Base-by-base conservation (phyloP, 1,140 invertebrate genomes). In the Cyclina sinensis region DNA sequence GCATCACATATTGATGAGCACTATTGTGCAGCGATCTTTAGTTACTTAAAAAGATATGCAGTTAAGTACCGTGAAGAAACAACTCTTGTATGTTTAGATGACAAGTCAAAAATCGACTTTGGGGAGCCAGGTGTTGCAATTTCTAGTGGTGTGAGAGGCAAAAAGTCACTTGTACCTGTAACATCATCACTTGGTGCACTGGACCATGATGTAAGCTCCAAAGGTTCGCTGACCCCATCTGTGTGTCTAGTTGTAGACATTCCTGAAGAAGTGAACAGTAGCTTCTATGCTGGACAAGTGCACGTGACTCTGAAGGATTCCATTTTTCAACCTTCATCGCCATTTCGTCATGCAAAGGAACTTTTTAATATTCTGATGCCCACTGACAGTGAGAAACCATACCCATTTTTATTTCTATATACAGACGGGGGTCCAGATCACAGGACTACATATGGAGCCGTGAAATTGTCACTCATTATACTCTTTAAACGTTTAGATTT, bases 31-130 rank as follows among this genome's bases (percentile, higher is more conserved):
- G n/a, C n/a, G n/a, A n/a, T n/a, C n/a, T n/a, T n/a, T n/a, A 85
- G 79, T 54, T n/a, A 86, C 88, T 87, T 54, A 74, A 88, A 78
- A 79, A 30, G 86, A 51, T 90, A 86, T 84, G 80, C 91, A 11
- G 83, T 91, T 30, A 87, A 62, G 37, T 78, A 81, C 46, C 43
- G 48, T 35, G 86, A 90, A 0, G 0, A 73, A 18, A n/a, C 32
- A 0, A 74, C 14, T n/a, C 39, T 92, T 9, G 62, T 89, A 32
- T 89, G 87, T 46, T 32, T 88, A 39, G 91, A 92, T 91, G 90
- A 92, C 32, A 91, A 89, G 35, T 9, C 82, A n/a, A 92, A 91
- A 48, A 18, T 91, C 43, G 80, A 87, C 81, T 76, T 81, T n/a
- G n/a, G n/a, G n/a, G n/a, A n/a, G n/a, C n/a, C n/a, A n/a, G n/a